Evolutionary conservation across 2,888 invertebrate genomes (phyloP), one percentile per base, ranked within the genome.

Genomic region (Chloroclystis v-ata): DNA sequence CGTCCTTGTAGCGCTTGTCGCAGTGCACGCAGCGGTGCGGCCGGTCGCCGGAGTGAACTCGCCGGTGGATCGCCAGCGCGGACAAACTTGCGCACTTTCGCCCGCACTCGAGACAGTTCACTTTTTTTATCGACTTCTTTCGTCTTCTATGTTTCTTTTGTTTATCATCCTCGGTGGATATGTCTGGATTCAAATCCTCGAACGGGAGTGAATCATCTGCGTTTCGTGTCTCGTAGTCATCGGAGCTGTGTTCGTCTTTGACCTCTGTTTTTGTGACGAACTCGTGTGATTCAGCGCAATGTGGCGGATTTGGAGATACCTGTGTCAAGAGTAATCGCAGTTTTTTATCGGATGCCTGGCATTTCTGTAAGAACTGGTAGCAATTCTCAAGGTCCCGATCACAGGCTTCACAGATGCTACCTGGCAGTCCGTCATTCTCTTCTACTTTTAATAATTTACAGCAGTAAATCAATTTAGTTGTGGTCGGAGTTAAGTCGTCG

Each of bases 1-100:
- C 47, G 26, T 79, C 74, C 54, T 78, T 80, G 43, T 80, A 85
- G 11, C 59, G 65, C 51, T 82, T 83, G 13, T 75, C 70, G 60
- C 84, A 85, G 3, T 59, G 63, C 1, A 61, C 35, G 52, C 84
- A 85, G 8, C 63, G 48, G 38, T 57, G 77, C 3, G 78, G 77
- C 28, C 70, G 72, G 28, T 77, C 75, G 26, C 75, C 65, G 1
- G 72, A 71, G 51, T 84, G 83, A 0, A 65, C 68, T n/a, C 79
- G 65, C 75, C 72, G 73, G 53, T 85, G 83, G 25, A 67, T 59
- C 0, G 51, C 39, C 5, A 78, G 57, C 6, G 75, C 60, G 0
- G 82, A 81, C 6, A 60, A 67, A 45, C 69, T 78, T 0, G 63
- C 53, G 29, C 75, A 78, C 13, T 62, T 54, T 7, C 69, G 60